Evolutionary conservation across 2,797 vertebrate species (phyloP), one percentile per base, ranked within the genome.

Genomic region (Artibeus jamaicensis): DNA sequence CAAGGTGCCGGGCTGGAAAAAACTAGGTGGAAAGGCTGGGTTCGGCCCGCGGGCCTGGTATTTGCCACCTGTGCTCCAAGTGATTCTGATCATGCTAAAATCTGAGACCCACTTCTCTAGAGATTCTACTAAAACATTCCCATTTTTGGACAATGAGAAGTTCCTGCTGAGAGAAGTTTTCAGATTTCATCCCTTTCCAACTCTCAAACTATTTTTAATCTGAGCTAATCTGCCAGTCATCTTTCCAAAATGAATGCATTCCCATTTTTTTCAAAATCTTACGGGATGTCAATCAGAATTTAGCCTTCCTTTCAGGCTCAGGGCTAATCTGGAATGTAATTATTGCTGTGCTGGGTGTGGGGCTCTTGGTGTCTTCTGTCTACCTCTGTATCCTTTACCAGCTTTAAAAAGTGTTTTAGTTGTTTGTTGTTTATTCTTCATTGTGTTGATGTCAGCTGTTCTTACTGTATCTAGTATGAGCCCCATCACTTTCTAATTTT

Each of bases 221-320:
- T 74, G 48, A 93, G 78, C 53, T 48, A 59, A 89, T 86, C 70
- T 97, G 74, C 10, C 86, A 94, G 34, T 96, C 89, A 95, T 84
- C 74, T 97, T 91, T 82, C 44, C 67, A 88, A 93, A 97, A 77
- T 86, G 74, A 91, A 94, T 92, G 44, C n/a, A 55, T 85, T 59
- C 50, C 42, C 12, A 44, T 87, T 85, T 96, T 83, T 59, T 86
- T 44, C 77, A 89, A 85, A 67, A 65, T 91, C 32, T 79, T 86
- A 48, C 55, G 79, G 44, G 65, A 39, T 79, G 85, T 46, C 73
- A 94, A 53, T 71, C 29, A 70, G 67, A 84, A 34, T 87, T 93
- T 82, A 73, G 62, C n/a, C 32, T 96, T 95, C 86, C 32, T 62
- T 79, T 68, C 84, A 95, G 73, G 78, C 8, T 81, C 5, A 16